phyloP scores from a whole-genome alignment of 1,140 invertebrate genomes.

The Campoletis sonorensis region DNA sequence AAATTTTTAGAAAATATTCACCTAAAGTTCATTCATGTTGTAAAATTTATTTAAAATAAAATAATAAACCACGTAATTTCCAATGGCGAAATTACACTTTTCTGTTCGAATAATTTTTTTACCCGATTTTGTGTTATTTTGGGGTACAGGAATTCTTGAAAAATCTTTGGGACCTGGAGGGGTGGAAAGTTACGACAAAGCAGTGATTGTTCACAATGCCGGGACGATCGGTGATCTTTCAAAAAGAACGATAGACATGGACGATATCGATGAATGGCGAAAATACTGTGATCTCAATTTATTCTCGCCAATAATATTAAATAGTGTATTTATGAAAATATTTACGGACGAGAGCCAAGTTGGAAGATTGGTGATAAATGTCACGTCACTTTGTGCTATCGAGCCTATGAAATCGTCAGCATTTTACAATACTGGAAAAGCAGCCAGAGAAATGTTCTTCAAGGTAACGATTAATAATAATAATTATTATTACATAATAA shows the following conservation, averaged over 20 bases:
- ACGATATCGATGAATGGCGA: conserved; percentile 79
- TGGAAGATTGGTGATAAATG: conserved; percentile 86
- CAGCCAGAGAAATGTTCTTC: conserved; percentile 95
- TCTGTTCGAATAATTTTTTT: too few species aligned
- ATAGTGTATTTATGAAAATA: conserved; percentile 83
- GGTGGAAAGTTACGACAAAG: conserved; percentile 79
- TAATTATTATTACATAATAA: too few species aligned
- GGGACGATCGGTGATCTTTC: conserved; percentile 88
- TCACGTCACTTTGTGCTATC: conserved; percentile 90
- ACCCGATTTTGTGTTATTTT: not conserved
- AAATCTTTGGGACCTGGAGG: conserved; percentile 69
- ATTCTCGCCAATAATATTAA: conserved; percentile 86
- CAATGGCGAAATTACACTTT: too few species aligned
- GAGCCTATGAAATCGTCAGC: conserved; percentile 86
- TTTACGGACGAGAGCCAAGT: conserved; percentile 73
- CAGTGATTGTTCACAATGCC: conserved; percentile 93
- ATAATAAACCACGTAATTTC: too few species aligned
- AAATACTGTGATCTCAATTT: conserved; percentile 89
- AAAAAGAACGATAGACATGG: conserved; percentile 79
- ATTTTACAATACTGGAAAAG: conserved; percentile 92
- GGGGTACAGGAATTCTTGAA: conserved; percentile 71
- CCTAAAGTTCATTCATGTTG: too few species aligned
- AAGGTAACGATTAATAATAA: conserved; percentile 74
- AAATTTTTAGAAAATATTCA: too few species aligned
- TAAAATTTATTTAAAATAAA: too few species aligned